These are phyloP conservation scores for Kuschelorhynchus macadamiae DNA, from an alignment of 2,888 invertebrate genomes.

Conservation along the genomic window DNA sequence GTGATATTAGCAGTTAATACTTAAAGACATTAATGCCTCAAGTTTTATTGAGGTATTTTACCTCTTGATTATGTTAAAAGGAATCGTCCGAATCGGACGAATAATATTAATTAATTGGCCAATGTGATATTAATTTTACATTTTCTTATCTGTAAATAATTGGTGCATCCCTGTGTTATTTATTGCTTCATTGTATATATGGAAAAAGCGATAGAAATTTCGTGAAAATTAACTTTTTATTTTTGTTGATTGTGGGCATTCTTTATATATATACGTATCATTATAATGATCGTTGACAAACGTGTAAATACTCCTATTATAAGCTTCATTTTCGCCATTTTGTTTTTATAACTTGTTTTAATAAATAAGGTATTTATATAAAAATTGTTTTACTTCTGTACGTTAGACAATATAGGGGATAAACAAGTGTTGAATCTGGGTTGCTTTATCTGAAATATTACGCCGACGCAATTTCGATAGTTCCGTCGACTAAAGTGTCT, in stretches of 20 bases:
- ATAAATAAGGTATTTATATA: slow-evolving; percentile 15
- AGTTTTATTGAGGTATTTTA: slow-evolving; percentile 24
- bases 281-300: slow-evolving; percentile 1
- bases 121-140: slow-evolving; percentile 39
- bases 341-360: slow-evolving; percentile 24
- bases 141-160: slow-evolving; percentile 22
- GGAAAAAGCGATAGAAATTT: not conserved
- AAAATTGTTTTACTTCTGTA: no score
- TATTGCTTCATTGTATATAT: slow-evolving; percentile 15
- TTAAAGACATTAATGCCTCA: slow-evolving; percentile 3
- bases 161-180: slow-evolving; percentile 10
- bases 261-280: not conserved
- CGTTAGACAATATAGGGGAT: no score
- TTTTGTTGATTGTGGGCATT: not conserved
- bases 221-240: not conserved
- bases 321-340: slow-evolving; percentile 1
- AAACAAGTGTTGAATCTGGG: no score
- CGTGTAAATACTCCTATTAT: not conserved
- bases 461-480: no score
- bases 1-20: slow-evolving; percentile 36
- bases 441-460: no score
- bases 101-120: slow-evolving; percentile 1
- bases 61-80: not conserved
- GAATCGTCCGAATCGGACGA: not conserved
- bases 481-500: no score